Conservation (phyloP, 1,140 invertebrate species). For the Heliconius eleuchia region DNA sequence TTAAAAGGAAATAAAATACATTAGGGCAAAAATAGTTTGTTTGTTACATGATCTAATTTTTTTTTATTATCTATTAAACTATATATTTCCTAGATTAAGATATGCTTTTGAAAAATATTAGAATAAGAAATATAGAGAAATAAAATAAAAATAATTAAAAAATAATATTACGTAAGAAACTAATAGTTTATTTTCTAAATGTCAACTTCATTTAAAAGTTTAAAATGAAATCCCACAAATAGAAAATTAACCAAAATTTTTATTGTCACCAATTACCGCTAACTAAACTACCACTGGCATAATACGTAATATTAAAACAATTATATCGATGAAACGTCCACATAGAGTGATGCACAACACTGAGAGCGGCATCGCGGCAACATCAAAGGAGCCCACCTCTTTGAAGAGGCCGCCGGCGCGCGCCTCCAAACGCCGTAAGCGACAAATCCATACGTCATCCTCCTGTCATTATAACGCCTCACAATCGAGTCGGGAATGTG, state of each 20-base stretch:
- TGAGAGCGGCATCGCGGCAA: conserved; percentile 69
- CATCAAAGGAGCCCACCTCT: conserved; percentile 79
- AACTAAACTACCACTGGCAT: neutral
- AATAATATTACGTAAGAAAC: neutral
- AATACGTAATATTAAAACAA: neutral
- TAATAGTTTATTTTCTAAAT: neutral
- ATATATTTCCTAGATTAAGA: too few species aligned
- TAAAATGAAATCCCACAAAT: too few species aligned
- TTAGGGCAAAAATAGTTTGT: too few species aligned
- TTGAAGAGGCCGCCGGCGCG: conserved; percentile 79
- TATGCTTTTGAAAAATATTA: too few species aligned
- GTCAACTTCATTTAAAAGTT: too few species aligned
- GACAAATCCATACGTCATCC: conserved; percentile 81
- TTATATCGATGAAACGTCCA: conserved; percentile 41
- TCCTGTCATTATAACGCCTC: conserved; percentile 79
- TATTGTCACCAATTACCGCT: too few species aligned
- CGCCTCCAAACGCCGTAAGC: conserved; percentile 79
- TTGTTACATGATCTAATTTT: too few species aligned
- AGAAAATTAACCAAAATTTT: too few species aligned
- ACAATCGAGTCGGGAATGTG: conserved; percentile 78
- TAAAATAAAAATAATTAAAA: too few species aligned
- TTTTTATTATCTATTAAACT: too few species aligned
- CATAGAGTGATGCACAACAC: conserved; percentile 42
- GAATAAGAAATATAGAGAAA: too few species aligned
- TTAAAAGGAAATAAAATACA: neutral